Base-by-base conservation (phyloP, 2,113 vertebrate genomes). In the Phalacrocorax carbo region DNA sequence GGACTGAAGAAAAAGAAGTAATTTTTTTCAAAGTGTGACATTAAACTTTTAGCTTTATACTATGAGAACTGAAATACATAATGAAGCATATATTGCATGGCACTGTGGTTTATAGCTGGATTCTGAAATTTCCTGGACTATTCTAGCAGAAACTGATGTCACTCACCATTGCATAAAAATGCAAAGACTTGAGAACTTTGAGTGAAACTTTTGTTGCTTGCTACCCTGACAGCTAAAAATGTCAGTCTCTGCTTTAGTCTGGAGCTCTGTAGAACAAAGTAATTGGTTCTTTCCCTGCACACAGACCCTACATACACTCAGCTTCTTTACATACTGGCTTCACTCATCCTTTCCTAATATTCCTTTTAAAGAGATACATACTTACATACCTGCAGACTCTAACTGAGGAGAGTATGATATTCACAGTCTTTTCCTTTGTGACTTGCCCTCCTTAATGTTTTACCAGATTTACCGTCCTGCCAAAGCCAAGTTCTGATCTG, bases 311-410 rank as follows among this genome's bases (percentile, higher is more conserved):
- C 7, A 13, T 3, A 15, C 20, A 16, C 10, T 73, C 40, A 15
- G 6, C 3, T 58, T 40, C 8, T 54, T 30, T 54, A 46, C 34
- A 8, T 57, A 15, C 23, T 1, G 0, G 9, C 26, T 88, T 91
- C 57, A 79, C 0, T 0, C 34, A 60, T 60, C 8, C 12, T 80
- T 88, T 68, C 11, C 29, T 75, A 15, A 16, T 55, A n/a, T 22
- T 76, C 4, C 4, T 1, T 44, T 46, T 27, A 58, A 54, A 73
- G 19, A 77, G 12, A 60, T 17, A 20, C 9, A 11, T 13, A 34
- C 27, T 46, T 17, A 25, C 14, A 23, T 29, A 68, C 25, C 42
- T 72, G 57, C 26, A 64, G 14, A 40, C 9, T 38, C 4, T 46
- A 55, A 26, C 32, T 44, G 49, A 73, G 18, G 26, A 57, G 15